These are phyloP conservation scores for Phrynosoma platyrhinos DNA, from an alignment of 2,113 vertebrate genomes.

Conservation along the genomic window DNA sequence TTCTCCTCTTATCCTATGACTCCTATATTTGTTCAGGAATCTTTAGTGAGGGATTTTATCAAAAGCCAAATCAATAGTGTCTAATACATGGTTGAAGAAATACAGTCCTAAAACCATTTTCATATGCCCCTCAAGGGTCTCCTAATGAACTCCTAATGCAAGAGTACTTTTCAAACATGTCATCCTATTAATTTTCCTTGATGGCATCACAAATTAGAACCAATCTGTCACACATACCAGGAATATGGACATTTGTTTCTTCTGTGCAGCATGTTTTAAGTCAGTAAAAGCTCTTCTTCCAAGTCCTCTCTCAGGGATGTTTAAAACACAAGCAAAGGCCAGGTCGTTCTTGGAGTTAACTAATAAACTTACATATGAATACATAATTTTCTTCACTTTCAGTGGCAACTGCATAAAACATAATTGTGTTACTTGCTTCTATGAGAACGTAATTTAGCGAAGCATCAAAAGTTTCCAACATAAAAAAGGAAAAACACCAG, in stretches of 20 bases:
- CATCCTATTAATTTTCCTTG: not conserved
- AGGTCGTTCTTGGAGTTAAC: conserved; percentile 93
- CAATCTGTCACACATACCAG: conserved; percentile 80
- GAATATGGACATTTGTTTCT: conserved; percentile 87
- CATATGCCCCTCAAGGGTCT: too few relatives aligned
- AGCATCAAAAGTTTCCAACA: not conserved
- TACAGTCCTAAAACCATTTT: too few relatives aligned
- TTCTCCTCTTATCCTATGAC: too few relatives aligned
- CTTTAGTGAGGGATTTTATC: too few relatives aligned
- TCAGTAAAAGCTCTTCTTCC: conserved; percentile 88
- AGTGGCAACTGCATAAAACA: conserved; percentile 75
- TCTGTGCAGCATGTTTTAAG: conserved; percentile 83
- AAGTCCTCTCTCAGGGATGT: conserved; percentile 87
- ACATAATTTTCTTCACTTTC: conserved; percentile 83
- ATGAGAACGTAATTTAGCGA: conserved; percentile 20
- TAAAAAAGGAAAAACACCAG: conserved; percentile 17
- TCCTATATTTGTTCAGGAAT: too few relatives aligned
- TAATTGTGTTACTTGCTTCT: conserved; percentile 39
- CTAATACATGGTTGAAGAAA: too few relatives aligned
- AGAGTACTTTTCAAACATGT: not conserved
- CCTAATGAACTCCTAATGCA: not conserved
- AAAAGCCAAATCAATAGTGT: too few relatives aligned
- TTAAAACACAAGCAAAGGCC: conserved; percentile 85
- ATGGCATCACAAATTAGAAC: not conserved
- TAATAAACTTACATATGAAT: conserved; percentile 89